phyloP scores from a whole-genome alignment of 2,113 vertebrate species.

The Forbesichthys agassizii region DNA sequence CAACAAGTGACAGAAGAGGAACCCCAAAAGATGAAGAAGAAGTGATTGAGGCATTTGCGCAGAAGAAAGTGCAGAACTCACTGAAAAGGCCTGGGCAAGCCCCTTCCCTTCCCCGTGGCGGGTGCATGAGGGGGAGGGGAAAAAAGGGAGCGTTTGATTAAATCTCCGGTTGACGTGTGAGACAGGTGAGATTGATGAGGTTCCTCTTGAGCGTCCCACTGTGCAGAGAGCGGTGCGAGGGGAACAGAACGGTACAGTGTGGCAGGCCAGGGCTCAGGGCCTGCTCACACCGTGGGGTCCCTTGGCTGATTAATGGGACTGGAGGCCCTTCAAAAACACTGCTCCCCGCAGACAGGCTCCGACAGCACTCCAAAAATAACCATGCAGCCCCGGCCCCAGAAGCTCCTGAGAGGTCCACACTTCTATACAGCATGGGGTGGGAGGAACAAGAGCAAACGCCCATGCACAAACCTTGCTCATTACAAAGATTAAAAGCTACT shows the following conservation, averaged over 20 bases:
- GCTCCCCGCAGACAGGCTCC: constrained; percentile 72
- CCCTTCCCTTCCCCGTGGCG: constrained; percentile 58
- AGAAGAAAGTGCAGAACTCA: constrained; percentile 26
- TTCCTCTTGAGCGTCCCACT: constrained; percentile 90
- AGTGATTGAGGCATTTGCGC: constrained; percentile 18
- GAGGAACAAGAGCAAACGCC: constrained; percentile 20
- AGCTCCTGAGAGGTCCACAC: constrained; percentile 63
- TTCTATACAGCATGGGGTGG: constrained; percentile 40
- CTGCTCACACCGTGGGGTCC: constrained; percentile 78
- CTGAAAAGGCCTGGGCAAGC: constrained; percentile 16
- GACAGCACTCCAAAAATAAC: constrained; percentile 82
- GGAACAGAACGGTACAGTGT: constrained; percentile 84
- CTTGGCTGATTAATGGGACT: constrained; percentile 92
- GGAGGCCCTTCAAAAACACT: constrained; percentile 83
- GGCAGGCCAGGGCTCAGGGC: constrained; percentile 77
- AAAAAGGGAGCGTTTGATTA: constrained; percentile 82
- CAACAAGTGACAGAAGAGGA: constrained; percentile 3
- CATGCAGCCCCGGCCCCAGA: constrained; percentile 49
- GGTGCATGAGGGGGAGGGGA: constrained; percentile 59
- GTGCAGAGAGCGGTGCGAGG: constrained; percentile 77
- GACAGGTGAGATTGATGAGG: constrained; percentile 97
- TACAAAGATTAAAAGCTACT: constrained; percentile 47
- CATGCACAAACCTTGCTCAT: constrained; percentile 48
- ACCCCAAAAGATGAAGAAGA: constrained; percentile 23
- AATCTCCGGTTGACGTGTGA: constrained; percentile 85